Conservation (phyloP, 2,888 invertebrate species). For the Syritta pipiens region DNA sequence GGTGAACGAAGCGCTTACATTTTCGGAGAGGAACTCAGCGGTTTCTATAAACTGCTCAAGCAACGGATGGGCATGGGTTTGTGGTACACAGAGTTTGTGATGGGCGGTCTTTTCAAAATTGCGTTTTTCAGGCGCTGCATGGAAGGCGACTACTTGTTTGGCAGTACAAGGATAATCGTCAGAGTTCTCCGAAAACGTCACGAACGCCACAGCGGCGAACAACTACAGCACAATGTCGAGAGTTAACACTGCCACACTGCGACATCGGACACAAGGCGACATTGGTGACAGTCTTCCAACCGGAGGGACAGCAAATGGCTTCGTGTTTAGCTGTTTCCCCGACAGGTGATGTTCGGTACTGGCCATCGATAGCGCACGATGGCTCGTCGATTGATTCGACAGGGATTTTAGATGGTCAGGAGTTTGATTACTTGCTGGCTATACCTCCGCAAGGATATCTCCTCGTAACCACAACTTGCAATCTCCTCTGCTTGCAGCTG, state of each 20-base stretch:
- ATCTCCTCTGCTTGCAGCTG: slow-evolving; percentile 86
- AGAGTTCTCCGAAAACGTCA: slow-evolving; percentile 69
- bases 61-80: slow-evolving; percentile 82
- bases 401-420: slow-evolving; percentile 92
- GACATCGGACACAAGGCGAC: slow-evolving; percentile 95
- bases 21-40: slow-evolving; percentile 83
- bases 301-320: slow-evolving; percentile 83
- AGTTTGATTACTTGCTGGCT: slow-evolving; percentile 87
- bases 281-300: slow-evolving; percentile 86
- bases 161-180: slow-evolving; percentile 83
- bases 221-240: slow-evolving; percentile 85
- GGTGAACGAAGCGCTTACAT: slow-evolving; percentile 92
- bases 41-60: slow-evolving; percentile 81
- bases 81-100: no score
- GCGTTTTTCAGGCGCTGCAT: slow-evolving; percentile 85
- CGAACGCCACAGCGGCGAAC: slow-evolving; percentile 80
- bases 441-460: slow-evolving; percentile 88
- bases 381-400: slow-evolving; percentile 90
- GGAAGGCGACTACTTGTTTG: slow-evolving; percentile 92
- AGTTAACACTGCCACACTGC: slow-evolving; percentile 93
- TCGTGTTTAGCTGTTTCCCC: slow-evolving; percentile 95
- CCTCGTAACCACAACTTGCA: slow-evolving; percentile 94
- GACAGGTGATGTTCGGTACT: slow-evolving; percentile 94
- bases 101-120: not conserved
- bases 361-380: slow-evolving; percentile 94